Conservation (phyloP, 2,797 vertebrate genomes). For the Pachyuromys duprasi region DNA sequence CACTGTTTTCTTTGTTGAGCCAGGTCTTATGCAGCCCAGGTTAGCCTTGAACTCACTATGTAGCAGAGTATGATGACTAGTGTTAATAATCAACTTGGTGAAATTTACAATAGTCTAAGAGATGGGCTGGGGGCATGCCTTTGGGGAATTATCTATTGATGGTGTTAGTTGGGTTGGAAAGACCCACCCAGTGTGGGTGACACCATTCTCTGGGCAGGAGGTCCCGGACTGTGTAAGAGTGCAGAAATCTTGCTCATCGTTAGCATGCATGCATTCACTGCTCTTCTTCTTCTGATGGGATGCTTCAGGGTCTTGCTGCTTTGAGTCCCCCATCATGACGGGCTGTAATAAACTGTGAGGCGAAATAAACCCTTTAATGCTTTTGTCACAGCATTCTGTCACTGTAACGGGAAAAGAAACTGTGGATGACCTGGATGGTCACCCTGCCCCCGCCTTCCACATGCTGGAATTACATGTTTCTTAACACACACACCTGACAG, state of each 20-base stretch:
- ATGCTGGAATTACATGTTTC: neutral
- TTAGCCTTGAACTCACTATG: neutral
- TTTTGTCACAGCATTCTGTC: neutral
- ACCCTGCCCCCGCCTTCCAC: neutral
- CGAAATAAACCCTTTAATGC: neutral
- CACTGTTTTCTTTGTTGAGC: neutral
- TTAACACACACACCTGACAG: neutral
- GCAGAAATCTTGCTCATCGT: neutral
- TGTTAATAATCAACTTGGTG: neutral
- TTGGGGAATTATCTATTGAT: neutral
- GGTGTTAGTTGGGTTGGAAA: neutral
- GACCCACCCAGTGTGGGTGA: conserved; percentile 17
- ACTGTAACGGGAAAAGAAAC: neutral
- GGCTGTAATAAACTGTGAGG: conserved; percentile 16
- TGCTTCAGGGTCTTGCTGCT: neutral
- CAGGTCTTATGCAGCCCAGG: neutral
- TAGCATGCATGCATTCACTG: neutral
- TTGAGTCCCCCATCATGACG: neutral
- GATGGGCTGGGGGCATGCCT: neutral
- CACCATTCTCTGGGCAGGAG: neutral
- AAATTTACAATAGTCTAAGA: neutral
- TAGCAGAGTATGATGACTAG: neutral
- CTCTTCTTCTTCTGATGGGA: neutral
- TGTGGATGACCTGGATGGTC: neutral
- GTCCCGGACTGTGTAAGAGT: neutral